phyloP scores from a whole-genome alignment of 2,797 vertebrate species.

The Lepus townsendii region DNA sequence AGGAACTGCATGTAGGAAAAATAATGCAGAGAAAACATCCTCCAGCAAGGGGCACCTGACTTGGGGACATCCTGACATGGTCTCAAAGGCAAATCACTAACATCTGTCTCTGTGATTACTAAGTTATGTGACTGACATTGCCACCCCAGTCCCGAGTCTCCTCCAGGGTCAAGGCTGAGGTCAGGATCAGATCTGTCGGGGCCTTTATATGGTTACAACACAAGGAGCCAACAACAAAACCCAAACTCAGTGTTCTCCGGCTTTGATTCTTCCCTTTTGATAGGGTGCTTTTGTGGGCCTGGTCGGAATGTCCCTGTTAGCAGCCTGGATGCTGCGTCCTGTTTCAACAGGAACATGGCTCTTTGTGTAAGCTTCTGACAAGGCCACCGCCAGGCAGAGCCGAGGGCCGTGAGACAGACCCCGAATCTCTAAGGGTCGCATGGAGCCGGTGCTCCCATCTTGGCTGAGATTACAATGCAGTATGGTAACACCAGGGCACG shows the following conservation, averaged over 20 bases:
- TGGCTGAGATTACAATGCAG: neutral
- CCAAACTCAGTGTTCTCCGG: neutral
- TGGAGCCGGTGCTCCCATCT: rapidly evolving
- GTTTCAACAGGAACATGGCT: neutral
- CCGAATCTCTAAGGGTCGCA: neutral
- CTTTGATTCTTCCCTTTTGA: slow-evolving; percentile 21
- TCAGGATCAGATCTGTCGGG: neutral
- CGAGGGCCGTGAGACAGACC: neutral
- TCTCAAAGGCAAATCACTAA: slow-evolving; percentile 15
- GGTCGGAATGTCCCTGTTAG: neutral
- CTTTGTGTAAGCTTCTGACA: neutral
- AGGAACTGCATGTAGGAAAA: neutral
- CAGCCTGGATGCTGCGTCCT: neutral
- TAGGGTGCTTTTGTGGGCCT: neutral
- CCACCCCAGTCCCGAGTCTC: neutral
- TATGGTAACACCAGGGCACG: neutral
- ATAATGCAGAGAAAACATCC: neutral
- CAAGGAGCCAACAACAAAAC: neutral
- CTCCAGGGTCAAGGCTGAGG: neutral
- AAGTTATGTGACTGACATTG: neutral
- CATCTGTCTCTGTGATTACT: neutral
- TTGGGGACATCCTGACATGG: neutral
- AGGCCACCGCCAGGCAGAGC: neutral
- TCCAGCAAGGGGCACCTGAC: neutral
- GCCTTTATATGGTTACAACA: neutral